These are phyloP conservation scores for Actinostola sp. DNA, from an alignment of 92 coral and sea anemone species.

Conservation along the genomic window DNA sequence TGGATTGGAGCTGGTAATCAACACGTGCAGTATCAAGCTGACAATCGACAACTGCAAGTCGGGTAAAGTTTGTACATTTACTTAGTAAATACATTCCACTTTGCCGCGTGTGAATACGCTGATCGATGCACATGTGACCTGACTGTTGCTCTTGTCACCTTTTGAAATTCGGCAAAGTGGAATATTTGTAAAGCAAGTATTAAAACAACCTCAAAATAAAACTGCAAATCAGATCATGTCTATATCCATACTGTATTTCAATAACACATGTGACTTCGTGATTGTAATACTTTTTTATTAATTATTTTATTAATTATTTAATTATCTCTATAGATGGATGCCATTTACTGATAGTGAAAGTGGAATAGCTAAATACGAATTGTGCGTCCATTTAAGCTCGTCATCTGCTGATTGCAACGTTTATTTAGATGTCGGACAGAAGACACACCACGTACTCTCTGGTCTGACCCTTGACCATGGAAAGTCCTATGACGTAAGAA, in stretches of 20 bases:
- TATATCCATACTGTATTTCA: too few relatives aligned
- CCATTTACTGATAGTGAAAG: constrained; percentile 79
- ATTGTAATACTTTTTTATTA: background rate
- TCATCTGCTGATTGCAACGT: constrained; percentile 61
- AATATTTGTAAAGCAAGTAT: too few relatives aligned
- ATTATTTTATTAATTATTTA: too few relatives aligned
- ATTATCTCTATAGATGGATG: constrained; percentile 62
- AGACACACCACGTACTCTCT: constrained; percentile 42
- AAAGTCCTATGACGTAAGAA: constrained; percentile 59
- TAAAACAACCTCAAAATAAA: too few relatives aligned
- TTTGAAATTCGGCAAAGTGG: too few relatives aligned
- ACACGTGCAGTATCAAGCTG: constrained; percentile 49
- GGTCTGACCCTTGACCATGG: constrained; percentile 60
- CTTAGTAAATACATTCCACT: background rate
- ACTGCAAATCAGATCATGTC: too few relatives aligned
- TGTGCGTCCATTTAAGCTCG: constrained; percentile 50
- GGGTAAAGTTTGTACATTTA: background rate
- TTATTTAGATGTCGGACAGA: constrained; percentile 53
- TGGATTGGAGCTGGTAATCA: constrained; percentile 48
- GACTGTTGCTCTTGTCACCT: too few relatives aligned
- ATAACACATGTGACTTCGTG: too few relatives aligned
- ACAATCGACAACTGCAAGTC: constrained; percentile 29
- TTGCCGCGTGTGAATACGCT: background rate
- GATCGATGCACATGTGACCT: too few relatives aligned
- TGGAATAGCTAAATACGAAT: constrained; percentile 63